Evolutionary conservation across 2,888 invertebrate species (phyloP), one percentile per base, ranked within the genome.

Genomic region (Apeira syringaria): DNA sequence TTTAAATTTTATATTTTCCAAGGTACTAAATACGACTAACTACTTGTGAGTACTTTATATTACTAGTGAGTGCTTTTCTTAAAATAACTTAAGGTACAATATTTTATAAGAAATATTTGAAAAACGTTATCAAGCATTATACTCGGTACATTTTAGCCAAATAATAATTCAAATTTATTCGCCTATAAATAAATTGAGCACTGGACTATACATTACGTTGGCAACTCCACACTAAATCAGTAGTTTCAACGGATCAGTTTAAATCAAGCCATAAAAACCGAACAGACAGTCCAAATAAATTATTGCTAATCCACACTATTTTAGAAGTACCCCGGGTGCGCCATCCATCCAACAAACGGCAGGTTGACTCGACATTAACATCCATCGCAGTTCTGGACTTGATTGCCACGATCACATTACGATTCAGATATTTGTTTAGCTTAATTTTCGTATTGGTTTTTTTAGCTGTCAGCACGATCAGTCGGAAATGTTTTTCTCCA

Each of bases 261-360:
- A 46, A 35, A 46, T 46, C 45, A 22, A 39, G 48, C 53, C 33
- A 47, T 56, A 56, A 56, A 55, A 53, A 48, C 34, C 25, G 12
- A 43, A 29, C 47, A 30, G 50, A 47, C 56, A 52, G 38, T 33
- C 36, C 56, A 49, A 52, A 58, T 56, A 56, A 53, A 58, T 56
- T 53, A 56, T 52, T 40, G 46, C 50, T 47, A 56, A 56, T 56
- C 56, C 53, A 52, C 53, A 53, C 53, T 58, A 58, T 56, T 56
- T 52, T 56, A 53, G 56, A 50, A 46, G 45, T 40, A 27, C 45
- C 45, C 11, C 43, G 45, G 32, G 36, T 30, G 47, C 11, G 30
- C 55, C 53, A 58, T 56, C 58, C 47, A 58, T 56, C 58, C 44
- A 20, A 18, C 13, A 36, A 35, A 20, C 39, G 46, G 53, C 45